These are phyloP conservation scores for Nestor notabilis DNA, from an alignment of 2,113 vertebrate species.

Conservation along the genomic window DNA sequence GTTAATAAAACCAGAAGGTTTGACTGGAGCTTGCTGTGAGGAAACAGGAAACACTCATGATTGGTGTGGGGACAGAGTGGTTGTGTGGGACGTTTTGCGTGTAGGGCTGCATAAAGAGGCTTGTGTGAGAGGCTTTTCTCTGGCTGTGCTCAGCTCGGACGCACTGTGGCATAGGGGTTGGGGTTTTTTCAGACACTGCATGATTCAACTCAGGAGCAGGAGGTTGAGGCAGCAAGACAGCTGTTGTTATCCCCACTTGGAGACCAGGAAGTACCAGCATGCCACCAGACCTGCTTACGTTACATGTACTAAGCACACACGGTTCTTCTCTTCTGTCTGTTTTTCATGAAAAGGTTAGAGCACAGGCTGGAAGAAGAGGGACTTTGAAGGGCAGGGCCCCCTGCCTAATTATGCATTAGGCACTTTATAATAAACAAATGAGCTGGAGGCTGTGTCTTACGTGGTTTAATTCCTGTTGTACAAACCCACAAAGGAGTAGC, in stretches of 20 bases:
- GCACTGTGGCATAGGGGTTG: background rate
- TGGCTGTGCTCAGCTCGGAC: background rate
- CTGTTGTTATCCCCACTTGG: conserved; percentile 12
- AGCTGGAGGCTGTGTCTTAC: background rate
- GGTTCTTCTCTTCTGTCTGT: background rate
- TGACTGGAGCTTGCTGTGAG: background rate
- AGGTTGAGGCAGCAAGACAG: conserved; percentile 27
- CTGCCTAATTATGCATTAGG: background rate
- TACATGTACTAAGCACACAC: background rate
- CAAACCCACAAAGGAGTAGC: background rate
- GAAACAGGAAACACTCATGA: background rate
- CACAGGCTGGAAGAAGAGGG: background rate
- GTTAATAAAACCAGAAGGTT: background rate
- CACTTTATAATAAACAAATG: background rate
- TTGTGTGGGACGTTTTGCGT: background rate
- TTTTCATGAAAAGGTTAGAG: conserved; percentile 1
- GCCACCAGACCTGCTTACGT: conserved; percentile 14
- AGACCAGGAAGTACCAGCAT: background rate
- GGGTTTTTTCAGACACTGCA: background rate
- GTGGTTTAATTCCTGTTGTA: background rate
- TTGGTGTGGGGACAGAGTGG: background rate
- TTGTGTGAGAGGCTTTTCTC: background rate
- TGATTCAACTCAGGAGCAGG: background rate
- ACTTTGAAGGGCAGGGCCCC: background rate
- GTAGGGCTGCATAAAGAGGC: background rate